Evolutionary conservation across 92 coral and sea anemone species (phyloP).

Genomic region (Phenganax stokvisi): DNA sequence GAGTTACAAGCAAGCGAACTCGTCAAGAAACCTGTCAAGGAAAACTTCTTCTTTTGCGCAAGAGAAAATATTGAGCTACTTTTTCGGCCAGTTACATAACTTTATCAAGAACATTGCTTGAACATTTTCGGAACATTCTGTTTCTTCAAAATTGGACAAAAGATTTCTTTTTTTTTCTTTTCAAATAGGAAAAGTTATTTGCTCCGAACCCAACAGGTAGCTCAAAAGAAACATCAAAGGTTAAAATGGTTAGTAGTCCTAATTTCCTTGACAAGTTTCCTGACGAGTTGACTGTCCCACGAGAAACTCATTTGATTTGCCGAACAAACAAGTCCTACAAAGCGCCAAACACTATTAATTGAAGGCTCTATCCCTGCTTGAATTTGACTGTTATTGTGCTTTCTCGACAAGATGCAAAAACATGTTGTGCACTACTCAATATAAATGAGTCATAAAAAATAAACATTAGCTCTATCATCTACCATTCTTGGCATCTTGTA

Average conservation of each 20-base stretch:
- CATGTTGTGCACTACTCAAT: neutral
- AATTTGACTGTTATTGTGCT: constrained; percentile 1
- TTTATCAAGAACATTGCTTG: neutral
- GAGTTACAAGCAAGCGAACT: no score
- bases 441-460: neutral
- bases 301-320: neutral
- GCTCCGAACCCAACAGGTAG: constrained; percentile 15
- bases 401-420: neutral
- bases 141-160: neutral
- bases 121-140: no score
- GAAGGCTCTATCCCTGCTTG: neutral
- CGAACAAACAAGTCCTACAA: neutral
- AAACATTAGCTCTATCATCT: neutral
- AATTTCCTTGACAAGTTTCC: no score
- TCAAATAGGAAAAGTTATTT: constrained; percentile 2
- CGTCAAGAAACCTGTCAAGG: no score
- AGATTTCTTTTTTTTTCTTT: neutral
- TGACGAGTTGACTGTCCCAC: no score
- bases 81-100: neutral
- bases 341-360: neutral
- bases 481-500: neutral
- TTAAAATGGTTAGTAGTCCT: no score
- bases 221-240: neutral
- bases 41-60: no score
- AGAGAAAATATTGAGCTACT: neutral